Conservation (phyloP, 2,888 invertebrate genomes). For the Suillia variegata region DNA sequence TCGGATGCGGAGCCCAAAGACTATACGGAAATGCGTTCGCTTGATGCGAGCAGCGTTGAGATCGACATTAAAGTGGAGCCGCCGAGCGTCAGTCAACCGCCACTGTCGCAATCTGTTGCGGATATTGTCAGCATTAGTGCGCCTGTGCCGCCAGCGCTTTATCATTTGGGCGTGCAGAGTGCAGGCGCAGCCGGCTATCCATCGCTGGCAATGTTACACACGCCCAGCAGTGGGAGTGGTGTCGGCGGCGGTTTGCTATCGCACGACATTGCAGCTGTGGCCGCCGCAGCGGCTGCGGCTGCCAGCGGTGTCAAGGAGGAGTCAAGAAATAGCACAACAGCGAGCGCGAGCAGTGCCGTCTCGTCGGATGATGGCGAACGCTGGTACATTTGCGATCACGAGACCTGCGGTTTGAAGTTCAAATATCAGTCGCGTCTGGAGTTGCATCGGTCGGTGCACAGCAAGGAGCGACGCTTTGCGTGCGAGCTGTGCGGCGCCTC, state of each 20-base stretch:
- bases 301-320: conserved; percentile 41
- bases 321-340: conserved; percentile 53
- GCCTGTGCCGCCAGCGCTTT: conserved; percentile 30
- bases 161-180: conserved; percentile 44
- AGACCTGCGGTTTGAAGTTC: conserved; percentile 51
- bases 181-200: conserved; percentile 17
- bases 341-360: conserved; percentile 54
- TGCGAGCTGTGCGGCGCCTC: conserved; percentile 54
- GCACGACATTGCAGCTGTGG: conserved; percentile 26
- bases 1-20: conserved; percentile 50
- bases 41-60: conserved; percentile 33
- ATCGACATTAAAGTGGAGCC: conserved; percentile 53
- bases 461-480: conserved; percentile 53
- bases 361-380: conserved; percentile 55
- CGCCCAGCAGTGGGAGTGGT: no score
- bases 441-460: conserved; percentile 53
- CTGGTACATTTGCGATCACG: conserved; percentile 53
- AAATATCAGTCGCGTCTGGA: conserved; percentile 56
- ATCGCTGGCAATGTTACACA: neutral
- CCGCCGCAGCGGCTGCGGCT: conserved; percentile 32
- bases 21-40: conserved; percentile 46
- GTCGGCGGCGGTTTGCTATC: neutral
- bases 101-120: neutral
- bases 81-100: neutral
- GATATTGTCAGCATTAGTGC: neutral